Evolutionary conservation across 1,140 invertebrate genomes (phyloP).

Genomic region (Zaprionus africanus): DNA sequence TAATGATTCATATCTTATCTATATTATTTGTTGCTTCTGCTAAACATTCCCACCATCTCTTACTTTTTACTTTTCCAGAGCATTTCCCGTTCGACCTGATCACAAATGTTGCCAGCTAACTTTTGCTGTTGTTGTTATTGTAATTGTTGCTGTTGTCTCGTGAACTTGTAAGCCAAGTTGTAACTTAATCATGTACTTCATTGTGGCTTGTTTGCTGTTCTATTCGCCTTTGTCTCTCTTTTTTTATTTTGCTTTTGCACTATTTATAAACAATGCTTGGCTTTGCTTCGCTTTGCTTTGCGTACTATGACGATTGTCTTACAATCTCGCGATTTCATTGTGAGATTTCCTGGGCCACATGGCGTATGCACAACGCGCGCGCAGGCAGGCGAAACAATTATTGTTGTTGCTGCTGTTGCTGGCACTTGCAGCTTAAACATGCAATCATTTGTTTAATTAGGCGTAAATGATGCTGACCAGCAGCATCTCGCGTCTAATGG

Average conservation of each 20-base stretch:
- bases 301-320: conserved; percentile 65
- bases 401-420: conserved; percentile 35
- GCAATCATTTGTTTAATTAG: conserved; percentile 82
- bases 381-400: conserved; percentile 25
- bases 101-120: conserved; percentile 22
- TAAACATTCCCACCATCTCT: neutral
- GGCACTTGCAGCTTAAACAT: conserved; percentile 65
- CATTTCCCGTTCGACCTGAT: conserved; percentile 20
- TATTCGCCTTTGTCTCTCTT: conserved; percentile 54
- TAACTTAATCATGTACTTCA: conserved; percentile 58
- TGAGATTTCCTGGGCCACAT: conserved; percentile 72
- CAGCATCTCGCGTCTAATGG: conserved; percentile 63
- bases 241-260: conserved; percentile 55
- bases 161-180: conserved; percentile 78
- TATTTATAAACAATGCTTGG: conserved; percentile 71
- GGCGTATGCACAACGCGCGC: conserved; percentile 61
- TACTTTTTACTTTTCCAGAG: conserved; percentile 11
- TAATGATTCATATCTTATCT: neutral
- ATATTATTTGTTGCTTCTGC: neutral
- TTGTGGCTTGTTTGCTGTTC: conserved; percentile 41
- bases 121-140: neutral
- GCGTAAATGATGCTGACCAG: conserved; percentile 73
- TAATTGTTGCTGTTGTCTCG: conserved; percentile 46
- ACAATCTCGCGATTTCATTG: conserved; percentile 71
- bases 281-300: conserved; percentile 15